A percentile compares a stretch with the other conserved stretches of the same genome.
Evolutionary conservation across 2,113 vertebrate species (phyloP).

Genomic region (Lepidothrix coronata): DNA sequence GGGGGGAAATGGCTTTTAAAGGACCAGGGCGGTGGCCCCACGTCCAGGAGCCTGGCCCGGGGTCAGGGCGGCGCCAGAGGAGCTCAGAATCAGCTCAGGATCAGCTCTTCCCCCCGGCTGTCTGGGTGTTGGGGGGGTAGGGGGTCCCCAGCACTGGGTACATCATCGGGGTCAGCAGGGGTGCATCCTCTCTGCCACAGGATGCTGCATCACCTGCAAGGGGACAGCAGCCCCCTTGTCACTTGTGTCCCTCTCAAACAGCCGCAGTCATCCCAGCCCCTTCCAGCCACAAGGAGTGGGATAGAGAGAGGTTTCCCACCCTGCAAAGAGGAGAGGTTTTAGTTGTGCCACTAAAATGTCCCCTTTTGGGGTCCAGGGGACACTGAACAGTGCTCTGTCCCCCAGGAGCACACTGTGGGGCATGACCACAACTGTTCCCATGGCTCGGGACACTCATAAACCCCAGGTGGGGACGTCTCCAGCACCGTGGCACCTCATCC

Average conservation of each 20-base stretch:
- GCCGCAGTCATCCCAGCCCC: neutral
- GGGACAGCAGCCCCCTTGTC: neutral
- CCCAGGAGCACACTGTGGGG: neutral
- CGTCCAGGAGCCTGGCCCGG: constrained; percentile 16
- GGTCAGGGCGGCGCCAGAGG: neutral
- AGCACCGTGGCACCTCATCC: fast-evolving
- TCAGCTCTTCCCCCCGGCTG: neutral
- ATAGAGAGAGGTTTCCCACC: neutral
- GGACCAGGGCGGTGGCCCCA: constrained; percentile 45
- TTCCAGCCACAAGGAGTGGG: neutral
- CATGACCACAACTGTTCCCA: fast-evolving
- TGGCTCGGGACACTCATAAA: fast-evolving
- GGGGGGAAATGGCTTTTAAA: constrained; percentile 34
- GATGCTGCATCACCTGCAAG: neutral
- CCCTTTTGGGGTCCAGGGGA: neutral
- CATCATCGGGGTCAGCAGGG: neutral
- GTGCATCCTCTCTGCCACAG: neutral
- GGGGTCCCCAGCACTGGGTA: neutral
- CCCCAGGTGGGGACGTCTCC: neutral
- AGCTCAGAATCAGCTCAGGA: neutral
- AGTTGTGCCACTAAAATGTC: fast-evolving
- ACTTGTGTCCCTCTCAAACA: fast-evolving
- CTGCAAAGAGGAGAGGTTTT: fast-evolving
- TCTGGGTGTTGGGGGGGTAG: fast-evolving
- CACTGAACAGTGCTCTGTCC: fast-evolving